Evolutionary conservation across 2,797 vertebrate species (phyloP), one percentile per base, ranked within the genome.

Genomic region (Florisuga fusca): DNA sequence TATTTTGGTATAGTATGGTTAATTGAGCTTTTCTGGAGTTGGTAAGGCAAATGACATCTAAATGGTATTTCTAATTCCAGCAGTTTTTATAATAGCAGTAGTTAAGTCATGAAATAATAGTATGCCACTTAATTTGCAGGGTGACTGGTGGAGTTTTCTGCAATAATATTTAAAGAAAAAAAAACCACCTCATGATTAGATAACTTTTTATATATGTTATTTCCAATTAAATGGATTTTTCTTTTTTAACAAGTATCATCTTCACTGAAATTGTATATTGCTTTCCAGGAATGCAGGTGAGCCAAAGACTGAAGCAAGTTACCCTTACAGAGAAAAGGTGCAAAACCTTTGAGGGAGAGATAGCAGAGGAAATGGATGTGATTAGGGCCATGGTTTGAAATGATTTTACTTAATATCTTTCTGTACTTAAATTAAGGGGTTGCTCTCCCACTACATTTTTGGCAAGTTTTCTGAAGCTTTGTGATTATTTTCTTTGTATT

Each of bases 151-250:
- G 43, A 57, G 64, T 82, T 78, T 87, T 71, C 67, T 87, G 43
- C n/a, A 46, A 23, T 21, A 51, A 7, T 50, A 75, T 54, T 62
- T 76, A 80, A 82, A 59, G 22, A 4, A 53, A 29, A 38, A 61
- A 11, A 12, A 13, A 0, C 1, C 2, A 15, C 8, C 4, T 68
- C 8, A 2, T 59, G 41, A 38, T 5, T 58, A 16, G 12, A 7
- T 33, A 41, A 55, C 21, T 41, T 68, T 76, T 74, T 68, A 66
- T 23, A 71, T 62, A 46, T 27, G 7, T 79, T 62, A 22, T 51
- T 80, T 84, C 43, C 43, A 48, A 4, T 21, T 43, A 33, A n/a
- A 13, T 73, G 10, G 17, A 6, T 48, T 64, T 61, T 68, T 41
- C 38, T 41, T 41, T 41, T 41, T 41, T 41, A 64, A 46, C 46